Conservation (phyloP, 2,113 vertebrate species). For the Cynocephalus volans region DNA sequence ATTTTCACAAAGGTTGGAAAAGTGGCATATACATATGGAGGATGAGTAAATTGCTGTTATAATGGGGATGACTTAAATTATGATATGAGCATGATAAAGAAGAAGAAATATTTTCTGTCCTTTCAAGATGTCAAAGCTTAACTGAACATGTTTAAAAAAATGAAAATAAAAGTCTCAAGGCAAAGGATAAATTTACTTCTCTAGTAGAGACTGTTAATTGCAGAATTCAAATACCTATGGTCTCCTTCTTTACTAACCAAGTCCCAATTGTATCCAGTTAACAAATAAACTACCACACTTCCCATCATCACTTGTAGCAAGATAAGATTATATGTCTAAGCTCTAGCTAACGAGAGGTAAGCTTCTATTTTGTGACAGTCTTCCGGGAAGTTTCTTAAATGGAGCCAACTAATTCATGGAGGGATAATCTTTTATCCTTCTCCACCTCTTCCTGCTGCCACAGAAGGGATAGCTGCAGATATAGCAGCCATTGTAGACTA, state of each 20-base stretch:
- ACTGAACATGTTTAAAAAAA: constrained; percentile 48
- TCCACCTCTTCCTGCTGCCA: not conserved
- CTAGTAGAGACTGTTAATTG: constrained; percentile 24
- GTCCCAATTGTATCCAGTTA: not conserved
- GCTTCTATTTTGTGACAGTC: not conserved
- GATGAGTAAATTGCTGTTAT: constrained; percentile 51
- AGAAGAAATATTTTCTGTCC: constrained; percentile 15
- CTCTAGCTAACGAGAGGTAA: not conserved
- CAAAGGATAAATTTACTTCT: constrained; percentile 36
- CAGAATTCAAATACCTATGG: not conserved
- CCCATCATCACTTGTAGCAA: not conserved
- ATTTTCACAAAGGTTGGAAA: constrained; percentile 66
- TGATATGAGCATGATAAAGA: constrained; percentile 54
- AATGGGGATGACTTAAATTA: constrained; percentile 60
- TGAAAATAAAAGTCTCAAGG: constrained; percentile 48
- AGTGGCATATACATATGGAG: not conserved
- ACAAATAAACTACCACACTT: constrained; percentile 21
- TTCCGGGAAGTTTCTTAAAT: not conserved
- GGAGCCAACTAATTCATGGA: not conserved
- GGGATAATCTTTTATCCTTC: not conserved
- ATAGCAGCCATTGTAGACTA: not conserved
- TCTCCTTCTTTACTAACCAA: constrained; percentile 9
- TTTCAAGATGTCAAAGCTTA: constrained; percentile 67
- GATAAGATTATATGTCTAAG: not conserved
- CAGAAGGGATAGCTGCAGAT: not conserved